These are phyloP conservation scores for Julus scanicus DNA, from an alignment of 2,888 invertebrate species.

Conservation along the genomic window DNA sequence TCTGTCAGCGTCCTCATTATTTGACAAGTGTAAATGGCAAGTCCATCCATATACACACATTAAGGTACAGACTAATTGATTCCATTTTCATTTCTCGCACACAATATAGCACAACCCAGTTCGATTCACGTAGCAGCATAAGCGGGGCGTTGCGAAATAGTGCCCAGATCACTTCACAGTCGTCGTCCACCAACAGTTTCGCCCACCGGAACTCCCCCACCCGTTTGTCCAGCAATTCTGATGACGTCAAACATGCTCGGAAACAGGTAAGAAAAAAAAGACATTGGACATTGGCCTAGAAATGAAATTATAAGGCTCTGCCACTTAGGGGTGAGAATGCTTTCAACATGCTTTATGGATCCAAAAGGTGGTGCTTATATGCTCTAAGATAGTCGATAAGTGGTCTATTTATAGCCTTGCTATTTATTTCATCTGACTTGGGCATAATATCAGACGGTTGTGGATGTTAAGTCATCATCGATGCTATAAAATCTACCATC, in stretches of 20 bases:
- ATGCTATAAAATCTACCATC: too few relatives aligned
- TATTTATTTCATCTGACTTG: not conserved
- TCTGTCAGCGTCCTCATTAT: too few relatives aligned
- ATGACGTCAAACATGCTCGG: constrained; percentile 56
- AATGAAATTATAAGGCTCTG: not conserved
- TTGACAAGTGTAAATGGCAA: not conserved
- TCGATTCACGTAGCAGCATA: constrained; percentile 56
- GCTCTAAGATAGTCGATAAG: constrained; percentile 2
- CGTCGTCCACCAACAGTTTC: constrained; percentile 55
- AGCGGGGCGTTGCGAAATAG: constrained; percentile 54
- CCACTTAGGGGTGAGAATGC: not conserved
- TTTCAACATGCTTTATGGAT: not conserved
- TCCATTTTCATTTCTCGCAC: not conserved
- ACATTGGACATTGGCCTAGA: not conserved
- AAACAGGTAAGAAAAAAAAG: constrained; percentile 52
- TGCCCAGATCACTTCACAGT: constrained; percentile 9
- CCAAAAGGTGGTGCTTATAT: not conserved
- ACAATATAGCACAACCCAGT: constrained; percentile 47
- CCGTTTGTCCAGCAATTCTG: constrained; percentile 52
- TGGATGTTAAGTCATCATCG: not conserved
- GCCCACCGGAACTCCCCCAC: constrained; percentile 54
- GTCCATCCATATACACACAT: not conserved
- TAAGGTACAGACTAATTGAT: not conserved
- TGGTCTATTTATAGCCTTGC: not conserved
- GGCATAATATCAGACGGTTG: not conserved